Evolutionary conservation across 2,888 invertebrate species (phyloP).

Genomic region (Epinotia brunnichana): DNA sequence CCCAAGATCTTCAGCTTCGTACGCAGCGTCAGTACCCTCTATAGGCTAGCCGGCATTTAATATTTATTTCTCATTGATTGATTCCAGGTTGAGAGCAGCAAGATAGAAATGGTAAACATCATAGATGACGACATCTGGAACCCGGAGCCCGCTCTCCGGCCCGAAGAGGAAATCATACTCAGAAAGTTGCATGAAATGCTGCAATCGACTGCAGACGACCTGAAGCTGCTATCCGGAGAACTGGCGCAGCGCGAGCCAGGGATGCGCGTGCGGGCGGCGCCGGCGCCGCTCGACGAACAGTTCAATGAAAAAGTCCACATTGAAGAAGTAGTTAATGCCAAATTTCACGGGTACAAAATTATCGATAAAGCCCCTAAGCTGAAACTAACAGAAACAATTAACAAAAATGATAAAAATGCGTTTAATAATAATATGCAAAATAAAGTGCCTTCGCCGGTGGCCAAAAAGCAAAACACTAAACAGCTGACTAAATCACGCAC

Average conservation of each 20-base stretch:
- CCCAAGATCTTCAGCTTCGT: too few species aligned
- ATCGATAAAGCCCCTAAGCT: conserved; percentile 54
- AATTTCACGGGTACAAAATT: conserved; percentile 75
- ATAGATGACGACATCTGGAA: conserved; percentile 76
- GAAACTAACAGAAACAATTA: conserved; percentile 48
- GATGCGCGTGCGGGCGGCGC: conserved; percentile 64
- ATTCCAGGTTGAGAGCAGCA: conserved; percentile 78
- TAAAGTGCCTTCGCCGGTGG: conserved; percentile 50
- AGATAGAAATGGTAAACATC: conserved; percentile 76
- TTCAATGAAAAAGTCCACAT: conserved; percentile 79
- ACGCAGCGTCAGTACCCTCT: too few species aligned
- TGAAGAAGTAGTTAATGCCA: conserved; percentile 79
- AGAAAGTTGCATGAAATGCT: conserved; percentile 78
- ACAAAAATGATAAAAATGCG: conserved; percentile 48
- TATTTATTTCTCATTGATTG: conserved; percentile 32
- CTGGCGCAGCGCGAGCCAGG: conserved; percentile 68
- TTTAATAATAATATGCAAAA: conserved; percentile 56
- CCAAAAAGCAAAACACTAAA: conserved; percentile 56
- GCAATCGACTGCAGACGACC: conserved; percentile 78
- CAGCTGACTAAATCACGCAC: conserved; percentile 65
- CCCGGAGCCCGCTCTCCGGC: conserved; percentile 71
- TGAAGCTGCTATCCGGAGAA: conserved; percentile 75
- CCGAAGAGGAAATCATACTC: conserved; percentile 76
- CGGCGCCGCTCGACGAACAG: conserved; percentile 75
- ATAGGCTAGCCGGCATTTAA: not conserved